A percentile compares a stretch with the other conserved stretches of the same genome.
Conservation (phyloP, 2,797 vertebrate genomes). For the Aphelocoma californica region DNA sequence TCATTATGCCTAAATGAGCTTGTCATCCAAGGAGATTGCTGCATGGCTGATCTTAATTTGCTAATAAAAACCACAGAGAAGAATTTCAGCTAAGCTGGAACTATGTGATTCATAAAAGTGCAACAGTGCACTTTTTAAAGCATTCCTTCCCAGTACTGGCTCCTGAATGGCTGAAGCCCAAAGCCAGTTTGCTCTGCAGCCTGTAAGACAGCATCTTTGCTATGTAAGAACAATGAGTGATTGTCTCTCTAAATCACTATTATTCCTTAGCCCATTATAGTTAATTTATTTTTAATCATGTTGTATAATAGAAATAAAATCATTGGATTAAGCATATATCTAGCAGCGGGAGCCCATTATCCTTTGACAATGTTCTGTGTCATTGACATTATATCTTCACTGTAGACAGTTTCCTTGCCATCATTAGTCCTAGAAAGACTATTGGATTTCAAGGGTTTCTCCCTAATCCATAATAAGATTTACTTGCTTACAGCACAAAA, state of each 20-base stretch:
- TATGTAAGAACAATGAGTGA: slow-evolving; percentile 54
- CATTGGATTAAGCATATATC: slow-evolving; percentile 57
- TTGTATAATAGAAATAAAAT: slow-evolving; percentile 71
- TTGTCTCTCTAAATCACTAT: slow-evolving; percentile 64
- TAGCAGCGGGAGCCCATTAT: slow-evolving; percentile 63
- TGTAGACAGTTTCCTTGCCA: slow-evolving; percentile 59
- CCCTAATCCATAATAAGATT: slow-evolving; percentile 70
- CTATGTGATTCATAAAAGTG: slow-evolving; percentile 41
- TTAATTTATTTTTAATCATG: slow-evolving; percentile 73
- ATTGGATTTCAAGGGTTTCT: slow-evolving; percentile 72
- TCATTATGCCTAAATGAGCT: slow-evolving; percentile 62
- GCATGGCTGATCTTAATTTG: slow-evolving; percentile 54
- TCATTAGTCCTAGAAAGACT: slow-evolving; percentile 67
- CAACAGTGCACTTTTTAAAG: slow-evolving; percentile 37
- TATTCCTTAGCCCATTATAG: slow-evolving; percentile 62
- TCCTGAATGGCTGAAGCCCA: slow-evolving; percentile 60
- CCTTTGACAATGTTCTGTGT: slow-evolving; percentile 58
- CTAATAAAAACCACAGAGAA: slow-evolving; percentile 56
- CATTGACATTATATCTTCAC: slow-evolving; percentile 54
- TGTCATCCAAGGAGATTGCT: slow-evolving; percentile 50
- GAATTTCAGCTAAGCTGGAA: slow-evolving; percentile 43
- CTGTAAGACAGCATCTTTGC: slow-evolving; percentile 19
- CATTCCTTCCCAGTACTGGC: slow-evolving; percentile 9
- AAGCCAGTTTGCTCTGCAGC: slow-evolving; percentile 38
- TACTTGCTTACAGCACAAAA: slow-evolving; percentile 61